A percentile compares a stretch with the other conserved stretches of the same genome.
These are phyloP conservation scores for Dipodomys ordii DNA, from an alignment of 2,113 vertebrate genomes.

Conservation along the genomic window DNA sequence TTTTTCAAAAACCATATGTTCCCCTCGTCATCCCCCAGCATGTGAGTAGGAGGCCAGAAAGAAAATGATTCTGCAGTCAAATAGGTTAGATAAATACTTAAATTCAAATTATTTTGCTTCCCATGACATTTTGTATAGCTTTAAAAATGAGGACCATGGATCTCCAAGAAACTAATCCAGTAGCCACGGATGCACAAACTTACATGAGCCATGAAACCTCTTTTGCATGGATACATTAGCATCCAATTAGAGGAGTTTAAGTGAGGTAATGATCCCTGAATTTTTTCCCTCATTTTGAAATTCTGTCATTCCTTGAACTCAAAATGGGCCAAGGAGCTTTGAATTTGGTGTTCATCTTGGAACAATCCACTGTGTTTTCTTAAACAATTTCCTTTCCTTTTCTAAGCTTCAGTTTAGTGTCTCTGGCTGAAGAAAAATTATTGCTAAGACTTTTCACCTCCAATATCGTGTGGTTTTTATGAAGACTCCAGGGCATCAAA, in stretches of 20 bases:
- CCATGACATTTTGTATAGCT: not conserved
- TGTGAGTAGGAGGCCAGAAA: not conserved
- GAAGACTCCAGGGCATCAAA: conserved; percentile 36
- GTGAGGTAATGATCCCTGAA: not conserved
- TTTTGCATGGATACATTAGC: not conserved
- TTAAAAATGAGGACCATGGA: not conserved
- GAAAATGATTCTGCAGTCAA: not conserved
- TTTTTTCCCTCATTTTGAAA: not conserved
- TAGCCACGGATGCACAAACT: not conserved
- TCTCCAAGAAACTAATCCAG: not conserved
- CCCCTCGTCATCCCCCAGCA: not conserved
- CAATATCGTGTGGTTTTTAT: conserved; percentile 49
- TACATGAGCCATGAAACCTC: not conserved
- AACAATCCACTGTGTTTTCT: conserved; percentile 37
- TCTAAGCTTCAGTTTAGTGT: conserved; percentile 18
- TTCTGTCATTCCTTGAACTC: conserved; percentile 37
- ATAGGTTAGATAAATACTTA: not conserved
- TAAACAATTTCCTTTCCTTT: conserved; percentile 26
- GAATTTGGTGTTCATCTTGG: conserved; percentile 43
- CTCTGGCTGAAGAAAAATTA: conserved; percentile 7
- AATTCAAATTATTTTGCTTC: not conserved
- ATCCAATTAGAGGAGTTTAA: not conserved
- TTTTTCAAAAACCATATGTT: not conserved
- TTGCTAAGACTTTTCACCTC: conserved; percentile 53
- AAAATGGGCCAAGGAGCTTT: conserved; percentile 26